phyloP scores from a whole-genome alignment of 2,113 vertebrate species.

The Turnix velox region DNA sequence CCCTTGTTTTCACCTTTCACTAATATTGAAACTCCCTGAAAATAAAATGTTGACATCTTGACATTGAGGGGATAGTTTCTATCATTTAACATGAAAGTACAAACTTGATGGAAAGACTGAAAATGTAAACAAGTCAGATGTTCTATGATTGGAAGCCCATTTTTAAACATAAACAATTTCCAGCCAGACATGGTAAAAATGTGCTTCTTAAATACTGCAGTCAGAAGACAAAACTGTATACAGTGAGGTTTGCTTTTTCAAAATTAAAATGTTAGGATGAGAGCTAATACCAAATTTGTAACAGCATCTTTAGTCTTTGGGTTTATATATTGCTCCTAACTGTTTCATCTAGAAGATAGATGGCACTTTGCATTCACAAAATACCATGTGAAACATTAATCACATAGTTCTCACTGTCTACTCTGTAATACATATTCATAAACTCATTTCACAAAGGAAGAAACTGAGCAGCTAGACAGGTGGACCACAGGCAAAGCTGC shows the following conservation, averaged over 20 bases:
- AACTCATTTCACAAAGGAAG: not conserved
- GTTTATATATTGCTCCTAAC: not conserved
- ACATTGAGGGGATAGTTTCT: not conserved
- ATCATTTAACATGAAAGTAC: not conserved
- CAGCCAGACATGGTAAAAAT: not conserved
- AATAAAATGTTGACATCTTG: not conserved
- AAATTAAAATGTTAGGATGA: not conserved
- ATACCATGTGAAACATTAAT: not conserved
- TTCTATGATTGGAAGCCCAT: not conserved
- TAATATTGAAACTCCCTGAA: not conserved
- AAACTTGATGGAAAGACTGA: not conserved
- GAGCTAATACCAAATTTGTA: not conserved
- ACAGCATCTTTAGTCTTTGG: not conserved
- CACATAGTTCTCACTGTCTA: not conserved
- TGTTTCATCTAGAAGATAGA: conserved; percentile 25
- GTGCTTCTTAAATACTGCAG: not conserved
- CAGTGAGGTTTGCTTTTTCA: not conserved
- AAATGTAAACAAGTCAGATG: not conserved
- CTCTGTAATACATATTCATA: not conserved
- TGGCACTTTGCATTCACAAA: conserved; percentile 31
- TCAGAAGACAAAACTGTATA: not conserved
- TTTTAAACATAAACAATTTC: not conserved
- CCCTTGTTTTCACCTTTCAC: not conserved
- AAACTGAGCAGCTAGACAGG: not conserved
- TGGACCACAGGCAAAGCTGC: not conserved